Evolutionary conservation across 2,797 vertebrate genomes (phyloP), one percentile per base, ranked within the genome.

Genomic region (Oryzias dopingdopingensis): DNA sequence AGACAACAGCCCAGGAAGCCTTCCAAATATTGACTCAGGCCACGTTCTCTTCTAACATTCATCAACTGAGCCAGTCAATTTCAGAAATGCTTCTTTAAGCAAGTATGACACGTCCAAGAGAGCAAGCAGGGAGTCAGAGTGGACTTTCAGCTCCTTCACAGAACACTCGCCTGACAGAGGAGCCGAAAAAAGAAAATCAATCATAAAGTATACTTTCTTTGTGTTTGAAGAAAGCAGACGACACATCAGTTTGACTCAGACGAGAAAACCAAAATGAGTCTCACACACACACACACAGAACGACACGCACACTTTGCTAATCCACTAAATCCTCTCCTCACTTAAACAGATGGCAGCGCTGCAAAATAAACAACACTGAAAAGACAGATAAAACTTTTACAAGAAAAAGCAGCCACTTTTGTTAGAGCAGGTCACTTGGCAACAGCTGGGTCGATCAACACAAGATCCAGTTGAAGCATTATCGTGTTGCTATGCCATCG

Each of bases 401-500:
- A 23, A 37, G 42, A 47, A n/a, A 43, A 24, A n/a, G 0, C 20
- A 52, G 47, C 58, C 20, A 52, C 56, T 37, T 57, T 52, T 57
- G 46, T 68, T 76, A 61, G 51, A 56, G 40, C 52, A 50, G 57
- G 56, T 74, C 65, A 56, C 63, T 66, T 65, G 52, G 70, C 78
- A 84, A 77, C 78, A 74, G 72, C 72, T 26, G 52, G 41, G 56
- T 41, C 37, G 23, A 74, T 80, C 67, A 20, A 76, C 69, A 65
- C 14, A 59, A 37, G 41, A 23, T 37, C 6, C 44, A 56, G 51
- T 49, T 5, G 0, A 45, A 16, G 57, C 15, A 67, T 66, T 48
- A 32, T 22, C 41, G 70, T n/a, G 62, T 20, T 14, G 22, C 51
- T 23, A 8, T n/a, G 26, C 14, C 43, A 46, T 43, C 56, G 59